phyloP scores from a whole-genome alignment of 2,888 invertebrate genomes.

The Dolichomitus sp. region DNA sequence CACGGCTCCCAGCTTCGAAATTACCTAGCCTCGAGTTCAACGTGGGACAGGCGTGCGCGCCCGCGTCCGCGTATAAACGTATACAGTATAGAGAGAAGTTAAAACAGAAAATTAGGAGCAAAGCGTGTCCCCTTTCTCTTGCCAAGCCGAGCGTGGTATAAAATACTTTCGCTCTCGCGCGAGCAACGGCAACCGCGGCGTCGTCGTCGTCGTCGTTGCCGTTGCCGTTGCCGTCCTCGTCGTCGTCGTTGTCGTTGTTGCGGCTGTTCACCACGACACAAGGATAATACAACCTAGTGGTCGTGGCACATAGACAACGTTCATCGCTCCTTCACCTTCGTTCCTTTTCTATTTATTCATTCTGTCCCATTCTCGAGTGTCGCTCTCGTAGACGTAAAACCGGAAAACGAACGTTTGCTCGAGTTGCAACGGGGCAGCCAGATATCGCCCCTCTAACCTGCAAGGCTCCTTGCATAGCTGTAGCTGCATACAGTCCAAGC shows the following conservation, averaged over 20 bases:
- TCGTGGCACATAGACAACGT: conserved; percentile 53
- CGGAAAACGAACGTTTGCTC: conserved; percentile 80
- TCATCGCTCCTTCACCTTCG: not conserved
- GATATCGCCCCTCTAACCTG: conserved; percentile 7
- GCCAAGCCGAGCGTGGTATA: conserved; percentile 85
- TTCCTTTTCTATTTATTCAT: conserved; percentile 26
- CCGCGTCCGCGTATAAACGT: conserved; percentile 33
- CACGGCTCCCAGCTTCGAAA: conserved; percentile 25
- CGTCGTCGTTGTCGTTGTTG: conserved; percentile 19
- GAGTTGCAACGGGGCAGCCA: conserved; percentile 23
- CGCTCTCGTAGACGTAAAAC: conserved; percentile 77
- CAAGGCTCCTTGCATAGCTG: not conserved
- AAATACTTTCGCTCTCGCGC: conserved; percentile 85
- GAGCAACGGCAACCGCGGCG: conserved; percentile 52
- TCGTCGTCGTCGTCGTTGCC: conserved; percentile 9
- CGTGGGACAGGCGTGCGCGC: conserved; percentile 51
- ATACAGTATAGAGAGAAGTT: conserved; percentile 63
- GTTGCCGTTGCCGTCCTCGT: conserved; percentile 12
- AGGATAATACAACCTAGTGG: conserved; percentile 38
- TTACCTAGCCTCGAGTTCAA: conserved; percentile 49
- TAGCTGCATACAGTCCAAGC: not conserved
- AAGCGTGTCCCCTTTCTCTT: conserved; percentile 86
- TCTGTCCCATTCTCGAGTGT: conserved; percentile 1
- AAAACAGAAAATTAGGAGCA: conserved; percentile 86
- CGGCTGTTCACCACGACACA: conserved; percentile 22